phyloP scores from a whole-genome alignment of 2,797 vertebrate genomes.

The Gymnothorax javanicus region DNA sequence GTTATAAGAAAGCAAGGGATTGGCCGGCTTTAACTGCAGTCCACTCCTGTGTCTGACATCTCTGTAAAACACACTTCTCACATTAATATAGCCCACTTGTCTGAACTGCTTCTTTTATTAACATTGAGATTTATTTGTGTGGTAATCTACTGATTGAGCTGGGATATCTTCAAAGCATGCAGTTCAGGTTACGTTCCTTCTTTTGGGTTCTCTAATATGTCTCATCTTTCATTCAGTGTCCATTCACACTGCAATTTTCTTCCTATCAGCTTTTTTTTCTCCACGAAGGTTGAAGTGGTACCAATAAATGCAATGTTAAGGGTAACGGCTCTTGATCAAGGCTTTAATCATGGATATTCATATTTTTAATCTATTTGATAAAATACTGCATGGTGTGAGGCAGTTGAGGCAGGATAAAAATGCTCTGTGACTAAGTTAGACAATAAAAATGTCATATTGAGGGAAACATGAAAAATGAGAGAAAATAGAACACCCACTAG shows the following conservation, averaged over 20 bases:
- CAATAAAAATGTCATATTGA: slow-evolving; percentile 2
- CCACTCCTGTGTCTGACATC: not conserved
- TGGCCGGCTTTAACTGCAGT: not conserved
- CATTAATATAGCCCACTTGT: not conserved
- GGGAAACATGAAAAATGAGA: not conserved
- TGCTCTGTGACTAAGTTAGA: not conserved
- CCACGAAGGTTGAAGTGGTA: not conserved
- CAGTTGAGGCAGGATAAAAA: not conserved
- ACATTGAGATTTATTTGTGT: not conserved
- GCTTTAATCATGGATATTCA: not conserved
- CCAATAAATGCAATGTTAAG: not conserved
- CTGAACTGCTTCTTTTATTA: not conserved
- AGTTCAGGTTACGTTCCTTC: slow-evolving; percentile 6
- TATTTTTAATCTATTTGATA: not conserved
- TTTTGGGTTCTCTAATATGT: not conserved
- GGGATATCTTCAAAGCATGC: not conserved
- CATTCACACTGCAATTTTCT: not conserved
- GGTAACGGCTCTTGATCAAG: not conserved
- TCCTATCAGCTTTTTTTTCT: not conserved
- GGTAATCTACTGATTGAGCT: not conserved
- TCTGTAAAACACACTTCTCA: not conserved
- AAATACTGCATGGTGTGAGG: not conserved
- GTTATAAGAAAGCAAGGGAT: not conserved
- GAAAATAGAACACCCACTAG: not conserved
- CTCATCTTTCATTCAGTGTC: slow-evolving; percentile 12